These are phyloP conservation scores for Scortum barcoo DNA, from an alignment of 2,113 vertebrate species.

Conservation along the genomic window DNA sequence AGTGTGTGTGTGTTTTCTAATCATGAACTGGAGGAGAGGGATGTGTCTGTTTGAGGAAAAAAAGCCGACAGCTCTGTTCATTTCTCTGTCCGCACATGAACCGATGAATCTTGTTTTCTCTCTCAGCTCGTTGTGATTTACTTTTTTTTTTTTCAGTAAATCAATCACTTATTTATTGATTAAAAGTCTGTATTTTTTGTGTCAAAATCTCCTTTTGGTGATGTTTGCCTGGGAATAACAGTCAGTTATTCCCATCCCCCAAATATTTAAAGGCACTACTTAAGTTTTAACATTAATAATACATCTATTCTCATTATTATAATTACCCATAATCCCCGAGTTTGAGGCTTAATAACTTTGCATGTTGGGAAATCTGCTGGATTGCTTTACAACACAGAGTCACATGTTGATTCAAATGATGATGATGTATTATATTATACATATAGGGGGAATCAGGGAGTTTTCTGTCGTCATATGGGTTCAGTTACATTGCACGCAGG, in stretches of 20 bases:
- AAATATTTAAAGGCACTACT: background rate
- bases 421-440: background rate
- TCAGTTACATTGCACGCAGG: background rate
- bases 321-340: too few species aligned
- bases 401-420: background rate
- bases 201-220: background rate
- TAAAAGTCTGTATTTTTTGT: background rate
- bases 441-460: background rate
- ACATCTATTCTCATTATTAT: background rate
- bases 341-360: background rate
- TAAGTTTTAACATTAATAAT: background rate
- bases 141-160: background rate
- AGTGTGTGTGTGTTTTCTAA: slow-evolving; percentile 18
- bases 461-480: background rate
- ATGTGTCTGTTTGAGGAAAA: slow-evolving; percentile 26
- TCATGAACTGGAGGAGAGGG: slow-evolving; percentile 16
- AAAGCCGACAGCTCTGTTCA: slow-evolving; percentile 40
- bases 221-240: background rate
- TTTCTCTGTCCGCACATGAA: slow-evolving; percentile 6
- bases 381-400: background rate
- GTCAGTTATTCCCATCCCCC: too few species aligned
- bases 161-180: background rate
- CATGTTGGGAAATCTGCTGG: background rate
- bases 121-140: background rate
- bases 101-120: background rate